Base-by-base conservation (phyloP, 1,140 invertebrate species). In the Temnothorax nylanderi region DNA sequence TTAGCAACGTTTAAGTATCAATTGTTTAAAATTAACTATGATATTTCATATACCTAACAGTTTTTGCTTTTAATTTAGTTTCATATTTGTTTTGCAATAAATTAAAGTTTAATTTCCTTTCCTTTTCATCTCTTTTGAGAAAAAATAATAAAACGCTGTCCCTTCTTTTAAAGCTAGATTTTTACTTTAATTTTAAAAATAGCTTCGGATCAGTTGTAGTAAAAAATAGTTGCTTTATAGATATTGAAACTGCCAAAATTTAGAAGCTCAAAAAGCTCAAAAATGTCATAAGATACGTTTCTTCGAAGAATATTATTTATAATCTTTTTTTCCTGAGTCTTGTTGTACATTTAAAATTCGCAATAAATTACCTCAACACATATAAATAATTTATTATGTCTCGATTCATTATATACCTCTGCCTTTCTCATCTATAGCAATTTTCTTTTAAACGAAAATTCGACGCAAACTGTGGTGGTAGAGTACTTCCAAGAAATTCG, bases 401-500 rank as follows among this genome's bases (percentile, higher is more conserved):
- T 37, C 18, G 18, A 76, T 76, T 54, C 7, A 44, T 60, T 32
- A 26, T 60, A 18, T 18, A 65, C 16, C 3, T 47, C 5, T 34
- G 3, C 4, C 11, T 34, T 51, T 47, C 21, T 11, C 13, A 44
- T 49, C 10, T 21, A 26, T 26, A 8, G 5, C 11, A 2, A 37
- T 65, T 78, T 47, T 65, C 44, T 32, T 13, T 16, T 34, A 47
- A 65, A 65, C 11, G n/a, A 13, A 49, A 78, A 77, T 77, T n/a
- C 44, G 32, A 49, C n/a, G 4, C n/a, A 8, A 54, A 69, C 0
- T 11, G 34, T 13, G 34, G 2, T 18, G 18, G 32, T 21, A 16
- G 10, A 67, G 34, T 54, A 6, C 34, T 71, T 54, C 56, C 34
- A 34, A 54, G 77, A 80, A 69, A 81, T 81, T 34, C 77, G 47